Percentiles rank a stretch among this genome's conserved stretches.
These are phyloP conservation scores for Tachina fera DNA, from an alignment of 2,888 invertebrate species.

Conservation along the genomic window DNA sequence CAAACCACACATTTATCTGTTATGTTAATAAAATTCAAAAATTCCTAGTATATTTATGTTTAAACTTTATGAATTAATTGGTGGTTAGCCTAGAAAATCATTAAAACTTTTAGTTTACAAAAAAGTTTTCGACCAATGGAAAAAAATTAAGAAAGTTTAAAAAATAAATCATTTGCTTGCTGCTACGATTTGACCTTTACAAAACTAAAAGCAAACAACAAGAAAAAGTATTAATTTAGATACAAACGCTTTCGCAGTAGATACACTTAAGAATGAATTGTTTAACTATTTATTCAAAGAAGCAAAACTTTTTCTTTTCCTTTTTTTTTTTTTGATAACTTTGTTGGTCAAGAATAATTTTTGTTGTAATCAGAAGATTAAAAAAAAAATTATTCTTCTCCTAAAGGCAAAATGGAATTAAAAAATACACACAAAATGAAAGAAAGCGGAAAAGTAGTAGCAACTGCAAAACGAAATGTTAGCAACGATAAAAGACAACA, in stretches of 20 bases:
- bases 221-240: constrained; percentile 5
- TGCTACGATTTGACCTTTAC: constrained; percentile 47
- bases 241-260: background rate
- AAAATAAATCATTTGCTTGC: constrained; percentile 46
- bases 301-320: constrained; percentile 30
- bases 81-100: constrained; percentile 64
- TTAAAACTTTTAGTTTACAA: constrained; percentile 61
- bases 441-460: constrained; percentile 12
- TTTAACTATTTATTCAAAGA: constrained; percentile 49
- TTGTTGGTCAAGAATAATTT: constrained; percentile 54
- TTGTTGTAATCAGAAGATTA: constrained; percentile 34
- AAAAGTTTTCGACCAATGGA: constrained; percentile 46
- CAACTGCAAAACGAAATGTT: constrained; percentile 44
- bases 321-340: constrained; percentile 34
- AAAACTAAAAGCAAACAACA: constrained; percentile 15
- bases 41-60: constrained; percentile 23
- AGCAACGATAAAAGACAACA: constrained; percentile 26
- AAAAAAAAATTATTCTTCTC: constrained; percentile 34
- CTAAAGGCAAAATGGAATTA: background rate
- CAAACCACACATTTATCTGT: too few species aligned
- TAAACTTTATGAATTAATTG: constrained; percentile 66
- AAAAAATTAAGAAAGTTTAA: constrained; percentile 15
- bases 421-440: background rate
- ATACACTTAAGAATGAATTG: constrained; percentile 55
- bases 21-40: constrained; percentile 32